These are phyloP conservation scores for Saguinus midas DNA, from an alignment of 2,113 vertebrate genomes.

Conservation along the genomic window DNA sequence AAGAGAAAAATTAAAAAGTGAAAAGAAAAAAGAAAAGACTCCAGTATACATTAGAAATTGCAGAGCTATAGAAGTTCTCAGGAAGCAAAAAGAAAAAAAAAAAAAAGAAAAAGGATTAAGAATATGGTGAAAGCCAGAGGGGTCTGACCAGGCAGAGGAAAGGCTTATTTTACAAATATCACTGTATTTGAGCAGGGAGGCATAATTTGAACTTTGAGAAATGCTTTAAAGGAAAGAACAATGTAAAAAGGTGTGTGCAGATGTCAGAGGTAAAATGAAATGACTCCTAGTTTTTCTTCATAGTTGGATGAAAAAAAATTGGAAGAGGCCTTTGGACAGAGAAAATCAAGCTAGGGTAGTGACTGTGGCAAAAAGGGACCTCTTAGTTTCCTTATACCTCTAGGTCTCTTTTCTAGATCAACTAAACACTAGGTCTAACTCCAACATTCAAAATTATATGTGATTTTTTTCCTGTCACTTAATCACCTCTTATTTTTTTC, in stretches of 20 bases:
- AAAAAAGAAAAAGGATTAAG: not conserved
- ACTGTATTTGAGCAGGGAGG: not conserved
- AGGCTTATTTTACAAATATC: not conserved
- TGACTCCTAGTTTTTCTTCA: not conserved
- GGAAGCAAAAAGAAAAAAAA: not conserved
- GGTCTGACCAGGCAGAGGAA: not conserved
- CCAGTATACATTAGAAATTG: not conserved
- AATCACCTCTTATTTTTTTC: not conserved
- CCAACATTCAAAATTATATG: not conserved
- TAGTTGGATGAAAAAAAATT: not conserved
- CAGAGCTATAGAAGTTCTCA: not conserved
- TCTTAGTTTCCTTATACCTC: not conserved
- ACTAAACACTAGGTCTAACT: not conserved
- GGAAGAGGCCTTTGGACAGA: not conserved
- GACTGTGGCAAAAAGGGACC: not conserved
- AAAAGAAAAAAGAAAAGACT: no score
- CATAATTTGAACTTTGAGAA: not conserved
- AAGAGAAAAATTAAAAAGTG: no score
- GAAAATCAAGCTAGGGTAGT: not conserved
- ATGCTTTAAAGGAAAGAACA: not conserved
- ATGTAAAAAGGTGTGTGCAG: not conserved
- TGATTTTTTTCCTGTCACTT: not conserved
- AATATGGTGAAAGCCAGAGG: not conserved
- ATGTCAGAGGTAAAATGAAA: not conserved
- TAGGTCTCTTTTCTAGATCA: not conserved